Conservation (phyloP, 37 sponge, comb jelly and placozoan genomes). For the Spongia lamella region DNA sequence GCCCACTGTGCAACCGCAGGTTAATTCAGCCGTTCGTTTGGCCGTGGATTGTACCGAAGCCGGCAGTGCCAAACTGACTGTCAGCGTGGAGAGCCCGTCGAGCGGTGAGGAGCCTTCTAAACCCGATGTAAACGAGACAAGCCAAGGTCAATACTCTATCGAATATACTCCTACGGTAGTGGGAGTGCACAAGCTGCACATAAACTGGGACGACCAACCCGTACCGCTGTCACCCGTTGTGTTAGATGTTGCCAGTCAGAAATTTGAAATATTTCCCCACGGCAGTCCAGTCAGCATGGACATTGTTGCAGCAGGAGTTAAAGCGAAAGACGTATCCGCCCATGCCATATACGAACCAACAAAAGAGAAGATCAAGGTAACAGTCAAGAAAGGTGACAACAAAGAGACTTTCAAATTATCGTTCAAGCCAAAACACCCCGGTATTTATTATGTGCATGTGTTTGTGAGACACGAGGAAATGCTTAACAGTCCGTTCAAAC, state of each 20-base stretch:
- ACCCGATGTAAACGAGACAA: conserved; percentile 19
- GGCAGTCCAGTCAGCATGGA: conserved; percentile 50
- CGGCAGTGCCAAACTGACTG: conserved; percentile 63
- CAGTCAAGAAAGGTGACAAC: conserved; percentile 33
- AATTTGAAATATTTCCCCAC: conserved; percentile 24
- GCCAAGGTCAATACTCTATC: conserved; percentile 40
- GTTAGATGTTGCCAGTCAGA: conserved; percentile 41
- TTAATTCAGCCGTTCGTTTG: conserved; percentile 34
- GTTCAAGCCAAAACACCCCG: conserved; percentile 55
- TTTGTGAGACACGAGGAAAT: conserved; percentile 29
- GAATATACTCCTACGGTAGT: conserved; percentile 55
- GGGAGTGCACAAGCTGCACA: conserved; percentile 56
- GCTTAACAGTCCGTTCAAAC: conserved; percentile 50
- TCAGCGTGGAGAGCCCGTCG: conserved; percentile 51
- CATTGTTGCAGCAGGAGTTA: conserved; percentile 24
- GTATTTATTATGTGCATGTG: conserved; percentile 58
- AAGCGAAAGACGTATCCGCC: conserved; percentile 51
- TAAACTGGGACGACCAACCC: conserved; percentile 42
- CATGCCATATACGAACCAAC: conserved; percentile 54
- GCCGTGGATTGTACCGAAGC: conserved; percentile 63
- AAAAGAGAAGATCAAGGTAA: conserved; percentile 51
- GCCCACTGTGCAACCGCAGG: too few relatives aligned
- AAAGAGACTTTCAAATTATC: conserved; percentile 52
- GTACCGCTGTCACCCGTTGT: conserved; percentile 62
- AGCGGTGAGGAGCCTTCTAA: conserved; percentile 32